These are phyloP conservation scores for Arenicola marina DNA, from an alignment of 2,888 invertebrate species.

Conservation along the genomic window DNA sequence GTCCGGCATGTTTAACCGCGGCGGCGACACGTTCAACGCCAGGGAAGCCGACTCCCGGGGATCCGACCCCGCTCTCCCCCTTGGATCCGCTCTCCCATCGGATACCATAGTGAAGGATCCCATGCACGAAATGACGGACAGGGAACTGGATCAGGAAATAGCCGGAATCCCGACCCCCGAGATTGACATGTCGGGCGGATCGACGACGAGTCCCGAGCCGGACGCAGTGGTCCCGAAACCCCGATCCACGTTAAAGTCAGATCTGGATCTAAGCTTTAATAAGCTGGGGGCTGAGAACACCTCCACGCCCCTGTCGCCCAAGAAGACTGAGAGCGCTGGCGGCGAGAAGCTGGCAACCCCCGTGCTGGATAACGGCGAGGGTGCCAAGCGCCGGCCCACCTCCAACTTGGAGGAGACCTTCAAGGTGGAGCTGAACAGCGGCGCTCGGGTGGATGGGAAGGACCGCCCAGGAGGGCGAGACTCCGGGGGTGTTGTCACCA, in stretches of 20 bases:
- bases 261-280: neutral
- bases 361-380: neutral
- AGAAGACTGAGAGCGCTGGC: neutral
- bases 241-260: neutral
- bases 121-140: neutral
- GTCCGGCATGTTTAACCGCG: too few species aligned
- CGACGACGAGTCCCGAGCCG: conserved; percentile 14
- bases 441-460: too few species aligned
- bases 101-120: neutral
- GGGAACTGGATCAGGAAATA: conserved; percentile 28
- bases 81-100: too few species aligned
- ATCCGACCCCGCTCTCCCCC: neutral
- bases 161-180: conserved; percentile 34
- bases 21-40: neutral
- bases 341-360: conserved; percentile 21
- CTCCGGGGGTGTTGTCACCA: neutral
- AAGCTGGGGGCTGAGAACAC: neutral
- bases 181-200: conserved; percentile 22
- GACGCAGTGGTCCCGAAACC: conserved; percentile 20
- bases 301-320: neutral
- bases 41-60: neutral
- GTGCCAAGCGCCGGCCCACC: neutral
- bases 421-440: neutral
- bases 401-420: neutral
- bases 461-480: neutral